Conservation (phyloP, 2,888 invertebrate genomes). For the Glyphotaelius pellucidus region DNA sequence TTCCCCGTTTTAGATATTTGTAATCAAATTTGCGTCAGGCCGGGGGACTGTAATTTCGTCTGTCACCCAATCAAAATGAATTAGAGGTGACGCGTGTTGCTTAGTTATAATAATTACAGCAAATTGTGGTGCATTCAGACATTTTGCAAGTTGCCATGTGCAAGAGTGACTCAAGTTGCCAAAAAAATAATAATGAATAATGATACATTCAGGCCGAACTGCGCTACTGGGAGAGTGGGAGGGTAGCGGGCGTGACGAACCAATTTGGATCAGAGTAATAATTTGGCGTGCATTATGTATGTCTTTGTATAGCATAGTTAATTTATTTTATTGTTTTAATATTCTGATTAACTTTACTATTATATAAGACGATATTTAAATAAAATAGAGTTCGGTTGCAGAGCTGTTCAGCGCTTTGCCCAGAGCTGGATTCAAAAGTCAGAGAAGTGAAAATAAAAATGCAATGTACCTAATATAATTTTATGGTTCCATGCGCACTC, state of each 20-base stretch:
- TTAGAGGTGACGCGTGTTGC: background rate
- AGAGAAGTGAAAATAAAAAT: background rate
- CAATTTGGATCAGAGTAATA: background rate
- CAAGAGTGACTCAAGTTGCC: conserved; percentile 22
- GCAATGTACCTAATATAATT: too few relatives aligned
- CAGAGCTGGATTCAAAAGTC: background rate
- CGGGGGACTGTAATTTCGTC: conserved; percentile 15
- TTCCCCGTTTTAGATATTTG: conserved; percentile 3
- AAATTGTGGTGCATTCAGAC: conserved; percentile 9
- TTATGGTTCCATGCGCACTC: too few relatives aligned
- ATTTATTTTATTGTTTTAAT: too few relatives aligned
- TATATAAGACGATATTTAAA: background rate
- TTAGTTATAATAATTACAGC: background rate
- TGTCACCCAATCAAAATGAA: conserved; percentile 22
- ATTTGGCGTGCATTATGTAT: too few relatives aligned
- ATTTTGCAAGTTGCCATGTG: conserved; percentile 27
- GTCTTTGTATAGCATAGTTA: background rate
- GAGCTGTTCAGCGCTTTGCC: background rate
- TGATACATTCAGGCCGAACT: background rate
- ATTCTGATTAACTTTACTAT: background rate
- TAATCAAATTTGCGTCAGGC: background rate
- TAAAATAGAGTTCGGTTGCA: background rate
- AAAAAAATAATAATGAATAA: background rate
- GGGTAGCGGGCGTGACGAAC: background rate
- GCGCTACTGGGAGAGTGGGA: background rate